Base-by-base conservation (phyloP, 2,113 vertebrate genomes). In the Leuciscus idus region DNA sequence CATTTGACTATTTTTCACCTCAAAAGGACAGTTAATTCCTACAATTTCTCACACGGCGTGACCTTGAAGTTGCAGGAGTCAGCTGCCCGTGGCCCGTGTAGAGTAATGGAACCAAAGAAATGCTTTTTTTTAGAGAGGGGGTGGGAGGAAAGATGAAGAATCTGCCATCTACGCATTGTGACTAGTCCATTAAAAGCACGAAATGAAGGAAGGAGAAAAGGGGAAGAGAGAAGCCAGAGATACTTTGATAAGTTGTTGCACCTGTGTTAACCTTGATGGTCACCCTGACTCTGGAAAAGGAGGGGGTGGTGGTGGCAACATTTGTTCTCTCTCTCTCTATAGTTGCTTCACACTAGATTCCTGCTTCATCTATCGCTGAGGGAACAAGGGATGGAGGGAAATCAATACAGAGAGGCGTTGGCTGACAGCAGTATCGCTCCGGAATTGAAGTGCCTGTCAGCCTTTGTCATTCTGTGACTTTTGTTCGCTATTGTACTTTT, bases 381-480 rank as follows among this genome's bases (percentile, higher is more conserved):
- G 78, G 84, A 87, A 48, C 70, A 90, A 93, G 94, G 92, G 94
- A 94, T 90, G 93, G 46, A 91, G 94, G 94, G 95, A 97, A 98
- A 98, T 99, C 97, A 97, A 97, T 99, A 98, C 92, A 92, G 94
- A 28, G 94, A 94, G 95, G 93, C 91, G 39, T 92, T 87, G 94
- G 93, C 94, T 98, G 97, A 97, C 98, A 97, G 96, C 95, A 87
- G 95, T 96, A 98, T 99, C 96, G 94, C 96, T 99, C 95, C 94
- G 97, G 96, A 97, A 97, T 96, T 96, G 97, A 98, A 96, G 95
- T 95, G 93, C 91, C 96, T 97, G 97, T 98, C 97, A 98, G 93
- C 92, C 89, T 86, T 96, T 96, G 96, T 96, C 96, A 97, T 96
- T 97, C 95, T 93, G 94, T 97, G 96, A 98, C 96, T 98, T 99